Conservation (phyloP, 2,888 invertebrate genomes). For the Sphaerolaimus hirsutus region DNA sequence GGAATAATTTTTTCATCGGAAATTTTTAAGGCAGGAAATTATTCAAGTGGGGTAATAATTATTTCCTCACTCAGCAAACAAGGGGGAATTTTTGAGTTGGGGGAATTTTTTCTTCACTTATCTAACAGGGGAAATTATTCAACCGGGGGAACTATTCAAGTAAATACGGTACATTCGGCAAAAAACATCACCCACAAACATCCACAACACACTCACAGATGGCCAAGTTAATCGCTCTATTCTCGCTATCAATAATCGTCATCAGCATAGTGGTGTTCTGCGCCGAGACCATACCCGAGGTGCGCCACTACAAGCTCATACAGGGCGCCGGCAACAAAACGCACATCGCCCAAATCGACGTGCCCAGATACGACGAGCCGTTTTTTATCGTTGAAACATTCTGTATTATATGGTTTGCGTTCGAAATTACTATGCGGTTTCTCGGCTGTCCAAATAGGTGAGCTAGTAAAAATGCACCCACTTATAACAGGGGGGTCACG, state of each 20-base stretch:
- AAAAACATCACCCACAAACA: no score
- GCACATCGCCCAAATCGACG: conserved; percentile 69
- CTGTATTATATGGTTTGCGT: conserved; percentile 98
- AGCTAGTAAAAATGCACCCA: no score
- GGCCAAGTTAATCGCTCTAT: conserved; percentile 91
- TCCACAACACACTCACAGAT: conserved; percentile 44
- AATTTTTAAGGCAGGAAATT: no score
- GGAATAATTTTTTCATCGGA: no score
- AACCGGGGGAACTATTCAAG: no score
- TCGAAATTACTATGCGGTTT: conserved; percentile 79
- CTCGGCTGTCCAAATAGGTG: conserved; percentile 94
- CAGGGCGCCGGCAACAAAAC: neutral
- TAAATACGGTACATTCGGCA: no score
- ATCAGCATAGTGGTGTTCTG: conserved; percentile 98
- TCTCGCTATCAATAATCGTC: conserved; percentile 91
- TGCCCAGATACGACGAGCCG: conserved; percentile 92
- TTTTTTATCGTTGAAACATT: conserved; percentile 98
- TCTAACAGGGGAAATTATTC: no score
- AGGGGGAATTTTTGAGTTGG: neutral
- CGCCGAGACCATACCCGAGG: conserved; percentile 92
- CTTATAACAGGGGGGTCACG: no score
- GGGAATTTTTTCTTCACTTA: no score
- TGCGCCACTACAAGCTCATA: neutral
- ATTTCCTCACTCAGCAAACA: neutral
- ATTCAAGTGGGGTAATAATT: no score